Base-by-base conservation (phyloP, 2,113 vertebrate genomes). In the Pseudois nayaur region DNA sequence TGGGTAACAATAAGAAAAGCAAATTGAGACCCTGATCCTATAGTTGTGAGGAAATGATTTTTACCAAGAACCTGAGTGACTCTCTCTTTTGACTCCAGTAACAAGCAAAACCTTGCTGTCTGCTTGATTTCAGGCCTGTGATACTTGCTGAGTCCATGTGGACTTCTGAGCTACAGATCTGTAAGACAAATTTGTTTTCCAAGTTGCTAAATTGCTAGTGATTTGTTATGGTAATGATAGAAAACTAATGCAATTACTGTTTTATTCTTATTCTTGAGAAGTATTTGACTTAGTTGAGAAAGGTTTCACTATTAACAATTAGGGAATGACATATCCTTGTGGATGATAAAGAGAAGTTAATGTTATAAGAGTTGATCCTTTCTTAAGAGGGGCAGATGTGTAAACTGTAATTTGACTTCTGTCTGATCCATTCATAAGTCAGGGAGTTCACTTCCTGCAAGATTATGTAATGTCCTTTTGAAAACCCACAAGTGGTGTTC, bases 401-500 rank as follows among this genome's bases (percentile, higher is more conserved):
- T 79, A 23, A 60, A 98, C 36, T 87, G 3, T 36, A 52, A 78
- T 91, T 48, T 74, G 14, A 83, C 95, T 74, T 98, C 45, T 59
- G 17, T 33, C 0, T 3, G 25, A 94, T 59, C 90, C 62, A 91
- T 43, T 91, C 13, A 71, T 57, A 5, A 83, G 52, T 87, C 97
- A 71, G 93, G 82, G 43, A 97, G 11, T 33, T 87, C 50, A 67
- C 96, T 97, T 76, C 54, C n/a, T 93, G 43, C 43, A 78, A 23
- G 43, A 71, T 40, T 96, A 85, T 96, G 27, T 86, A 96, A 78
- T 93, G 85, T 55, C 31, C 88, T 97, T 97, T 48, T 50, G 92
- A 98, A 67, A 96, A 98, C 31, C 55, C 97, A 40, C 17, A 96
- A 98, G n/a, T 60, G 52, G 17, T 89, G 25, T n/a, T 91, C 21